Conservation (phyloP, 2,888 invertebrate genomes). For the Polyploca ridens region DNA sequence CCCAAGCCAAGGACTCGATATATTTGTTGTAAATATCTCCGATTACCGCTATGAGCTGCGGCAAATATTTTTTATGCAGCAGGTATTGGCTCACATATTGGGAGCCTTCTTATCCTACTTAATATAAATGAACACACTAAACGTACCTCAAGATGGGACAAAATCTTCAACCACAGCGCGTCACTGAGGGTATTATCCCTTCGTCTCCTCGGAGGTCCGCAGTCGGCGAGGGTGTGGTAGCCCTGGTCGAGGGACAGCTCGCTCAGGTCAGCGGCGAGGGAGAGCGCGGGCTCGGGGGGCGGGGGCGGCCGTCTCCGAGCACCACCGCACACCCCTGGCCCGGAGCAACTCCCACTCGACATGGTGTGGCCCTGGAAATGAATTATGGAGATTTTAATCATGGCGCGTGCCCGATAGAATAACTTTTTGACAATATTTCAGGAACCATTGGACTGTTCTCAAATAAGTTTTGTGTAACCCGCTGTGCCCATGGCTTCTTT, state of each 20-base stretch:
- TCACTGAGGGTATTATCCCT: conserved; percentile 72
- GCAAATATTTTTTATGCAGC: no score
- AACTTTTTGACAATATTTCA: no score
- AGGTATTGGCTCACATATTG: no score
- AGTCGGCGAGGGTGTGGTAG: conserved; percentile 91
- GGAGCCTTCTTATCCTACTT: background rate
- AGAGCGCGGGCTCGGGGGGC: conserved; percentile 74
- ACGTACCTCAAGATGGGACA: conserved; percentile 72
- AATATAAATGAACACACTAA: background rate
- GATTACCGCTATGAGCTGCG: no score
- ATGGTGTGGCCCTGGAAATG: conserved; percentile 62
- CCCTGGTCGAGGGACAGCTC: conserved; percentile 91
- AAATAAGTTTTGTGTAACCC: no score
- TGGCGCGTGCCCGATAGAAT: no score
- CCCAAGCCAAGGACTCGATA: no score
- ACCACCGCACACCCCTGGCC: conserved; percentile 72
- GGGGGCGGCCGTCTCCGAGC: conserved; percentile 75
- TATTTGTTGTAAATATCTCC: no score
- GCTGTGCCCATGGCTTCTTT: no score
- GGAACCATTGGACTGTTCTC: no score
- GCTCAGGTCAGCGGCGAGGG: conserved; percentile 76
- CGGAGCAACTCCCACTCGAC: conserved; percentile 76
- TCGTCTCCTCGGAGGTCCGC: conserved; percentile 80
- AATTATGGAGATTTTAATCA: background rate
- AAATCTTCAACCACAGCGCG: conserved; percentile 72